Percentiles rank a stretch among this genome's conserved stretches.
Evolutionary conservation across 1,140 invertebrate species (phyloP).

Genomic region (Aethina tumida): DNA sequence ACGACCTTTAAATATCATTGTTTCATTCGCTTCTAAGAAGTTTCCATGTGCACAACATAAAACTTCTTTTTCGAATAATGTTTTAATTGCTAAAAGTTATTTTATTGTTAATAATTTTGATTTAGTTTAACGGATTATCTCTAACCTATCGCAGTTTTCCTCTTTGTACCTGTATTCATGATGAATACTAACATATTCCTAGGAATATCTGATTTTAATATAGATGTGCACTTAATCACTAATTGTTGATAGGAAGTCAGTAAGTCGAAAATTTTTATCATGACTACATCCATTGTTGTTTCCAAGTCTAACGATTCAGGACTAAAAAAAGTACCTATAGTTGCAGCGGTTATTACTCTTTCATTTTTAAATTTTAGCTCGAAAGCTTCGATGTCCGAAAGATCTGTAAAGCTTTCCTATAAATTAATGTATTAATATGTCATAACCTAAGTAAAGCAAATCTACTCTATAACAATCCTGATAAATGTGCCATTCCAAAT

Average conservation of each 20-base stretch:
- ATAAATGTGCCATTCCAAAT: constrained; percentile 24
- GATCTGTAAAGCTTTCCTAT: no score
- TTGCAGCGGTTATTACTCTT: no score
- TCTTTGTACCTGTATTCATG: constrained; percentile 34
- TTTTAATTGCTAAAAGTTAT: constrained; percentile 37
- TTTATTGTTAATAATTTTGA: background rate
- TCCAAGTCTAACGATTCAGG: no score
- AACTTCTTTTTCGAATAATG: constrained; percentile 45
- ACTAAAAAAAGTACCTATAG: no score
- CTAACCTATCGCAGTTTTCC: constrained; percentile 38
- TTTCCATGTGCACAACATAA: constrained; percentile 45
- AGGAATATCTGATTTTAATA: constrained; percentile 46
- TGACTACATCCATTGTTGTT: constrained; percentile 40
- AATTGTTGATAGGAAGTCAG: constrained; percentile 46
- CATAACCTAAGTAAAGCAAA: background rate
- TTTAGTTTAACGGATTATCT: constrained; percentile 7
- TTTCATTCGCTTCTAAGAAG: constrained; percentile 32
- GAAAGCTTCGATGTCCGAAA: no score
- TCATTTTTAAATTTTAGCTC: no score
- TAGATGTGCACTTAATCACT: constrained; percentile 46
- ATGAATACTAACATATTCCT: constrained; percentile 42
- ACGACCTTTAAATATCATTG: constrained; percentile 7
- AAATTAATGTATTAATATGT: no score
- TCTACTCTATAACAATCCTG: constrained; percentile 25
- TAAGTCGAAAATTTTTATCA: constrained; percentile 46